Evolutionary conservation across 2,888 invertebrate species (phyloP).

Genomic region (Argyra leucocephala): DNA sequence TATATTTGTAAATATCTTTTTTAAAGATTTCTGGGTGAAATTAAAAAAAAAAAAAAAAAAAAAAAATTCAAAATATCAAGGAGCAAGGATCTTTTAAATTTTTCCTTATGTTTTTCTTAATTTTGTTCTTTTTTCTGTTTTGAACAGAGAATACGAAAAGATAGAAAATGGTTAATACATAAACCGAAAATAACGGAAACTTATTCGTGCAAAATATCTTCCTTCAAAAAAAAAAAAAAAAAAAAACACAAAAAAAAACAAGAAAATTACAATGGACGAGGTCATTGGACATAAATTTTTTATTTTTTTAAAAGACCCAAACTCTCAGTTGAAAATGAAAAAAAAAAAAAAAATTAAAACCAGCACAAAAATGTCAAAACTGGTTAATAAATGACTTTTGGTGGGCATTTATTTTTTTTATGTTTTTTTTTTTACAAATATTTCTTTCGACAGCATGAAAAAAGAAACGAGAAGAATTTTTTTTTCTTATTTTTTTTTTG

Average conservation of each 20-base stretch:
- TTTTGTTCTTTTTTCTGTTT: too few relatives aligned
- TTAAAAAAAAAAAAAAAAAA: not conserved
- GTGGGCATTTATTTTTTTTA: not conserved
- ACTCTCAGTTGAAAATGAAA: not conserved
- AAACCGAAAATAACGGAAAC: not conserved
- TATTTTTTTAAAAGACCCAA: not conserved
- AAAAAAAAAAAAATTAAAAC: not conserved
- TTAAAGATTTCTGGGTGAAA: not conserved
- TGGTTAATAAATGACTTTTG: slow-evolving; percentile 6
- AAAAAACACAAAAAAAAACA: too few relatives aligned
- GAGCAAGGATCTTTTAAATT: not conserved
- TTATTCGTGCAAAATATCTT: too few relatives aligned
- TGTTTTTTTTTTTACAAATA: not conserved
- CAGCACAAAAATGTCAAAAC: not conserved
- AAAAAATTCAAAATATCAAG: not conserved
- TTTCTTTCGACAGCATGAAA: not conserved
- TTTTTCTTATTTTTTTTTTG: not conserved
- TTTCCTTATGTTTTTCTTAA: too few relatives aligned
- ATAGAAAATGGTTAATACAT: not conserved
- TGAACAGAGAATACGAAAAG: not conserved
- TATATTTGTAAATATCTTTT: too few relatives aligned
- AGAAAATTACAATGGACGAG: not conserved
- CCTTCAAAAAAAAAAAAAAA: too few relatives aligned
- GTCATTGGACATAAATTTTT: slow-evolving; percentile 1
- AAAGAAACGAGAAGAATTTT: not conserved